phyloP scores from a whole-genome alignment of 1,140 invertebrate species.

The Meloidogyne exigua region DNA sequence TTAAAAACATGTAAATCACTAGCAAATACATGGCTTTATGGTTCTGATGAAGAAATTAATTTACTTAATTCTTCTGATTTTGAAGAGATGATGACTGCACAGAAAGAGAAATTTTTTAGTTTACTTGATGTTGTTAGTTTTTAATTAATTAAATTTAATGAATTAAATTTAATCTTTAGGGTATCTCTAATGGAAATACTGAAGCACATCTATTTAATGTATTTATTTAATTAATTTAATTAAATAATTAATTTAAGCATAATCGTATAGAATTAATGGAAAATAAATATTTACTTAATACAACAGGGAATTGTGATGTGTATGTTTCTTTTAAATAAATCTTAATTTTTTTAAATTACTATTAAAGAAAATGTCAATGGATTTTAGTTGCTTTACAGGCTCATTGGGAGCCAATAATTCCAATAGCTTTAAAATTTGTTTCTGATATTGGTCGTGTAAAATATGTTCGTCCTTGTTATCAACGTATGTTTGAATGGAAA shows the following conservation, averaged over 20 bases:
- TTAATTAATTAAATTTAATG: neutral
- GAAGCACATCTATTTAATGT: constrained; percentile 1
- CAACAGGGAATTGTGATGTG: neutral
- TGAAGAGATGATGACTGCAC: neutral
- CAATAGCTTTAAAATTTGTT: neutral
- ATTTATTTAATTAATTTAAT: neutral
- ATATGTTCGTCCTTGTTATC: neutral
- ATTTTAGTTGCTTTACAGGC: constrained; percentile 3
- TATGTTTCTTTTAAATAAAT: neutral
- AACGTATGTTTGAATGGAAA: neutral
- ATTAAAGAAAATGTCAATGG: constrained; percentile 8
- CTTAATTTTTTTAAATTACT: neutral
- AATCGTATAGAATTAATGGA: neutral
- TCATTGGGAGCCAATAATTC: neutral
- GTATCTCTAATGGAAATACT: neutral
- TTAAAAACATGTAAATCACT: constrained; percentile 71
- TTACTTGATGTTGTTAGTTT: neutral
- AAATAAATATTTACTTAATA: neutral
- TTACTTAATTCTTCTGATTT: neutral
- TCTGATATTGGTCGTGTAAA: neutral
- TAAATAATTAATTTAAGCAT: neutral
- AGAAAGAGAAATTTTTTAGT: neutral
- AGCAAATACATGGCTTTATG: constrained; percentile 68
- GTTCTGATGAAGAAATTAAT: constrained; percentile 63
- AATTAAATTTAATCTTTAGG: neutral